phyloP scores from a whole-genome alignment of 2,797 vertebrate species.

The Ceyx erithaca region DNA sequence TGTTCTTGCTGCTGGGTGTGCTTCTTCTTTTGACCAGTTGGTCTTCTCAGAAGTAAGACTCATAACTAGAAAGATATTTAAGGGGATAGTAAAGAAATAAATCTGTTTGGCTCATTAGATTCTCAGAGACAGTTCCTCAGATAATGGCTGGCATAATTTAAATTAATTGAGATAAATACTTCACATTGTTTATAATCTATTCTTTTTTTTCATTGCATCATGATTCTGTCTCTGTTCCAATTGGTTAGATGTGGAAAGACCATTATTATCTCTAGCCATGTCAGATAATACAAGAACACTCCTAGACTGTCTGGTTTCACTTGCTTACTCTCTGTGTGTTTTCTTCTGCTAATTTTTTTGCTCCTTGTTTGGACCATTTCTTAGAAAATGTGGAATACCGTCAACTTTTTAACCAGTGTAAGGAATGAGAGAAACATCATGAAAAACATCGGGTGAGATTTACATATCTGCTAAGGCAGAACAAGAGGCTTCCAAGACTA shows the following conservation, averaged over 20 bases:
- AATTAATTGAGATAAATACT: background rate
- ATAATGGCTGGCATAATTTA: background rate
- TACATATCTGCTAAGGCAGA: background rate
- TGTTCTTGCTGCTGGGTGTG: background rate
- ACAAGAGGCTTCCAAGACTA: background rate
- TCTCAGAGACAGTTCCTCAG: background rate
- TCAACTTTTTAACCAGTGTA: background rate
- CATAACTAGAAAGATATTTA: background rate
- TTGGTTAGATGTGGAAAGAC: background rate
- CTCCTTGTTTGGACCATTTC: background rate
- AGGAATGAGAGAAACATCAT: background rate
- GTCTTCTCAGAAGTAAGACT: background rate
- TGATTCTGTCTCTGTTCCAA: background rate
- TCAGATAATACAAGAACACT: background rate
- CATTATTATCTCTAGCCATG: background rate
- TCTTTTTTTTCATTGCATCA: background rate
- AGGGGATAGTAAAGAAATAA: background rate
- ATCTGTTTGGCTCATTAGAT: background rate
- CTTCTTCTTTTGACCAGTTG: background rate
- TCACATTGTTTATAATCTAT: background rate
- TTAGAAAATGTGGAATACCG: background rate
- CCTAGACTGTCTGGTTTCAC: background rate
- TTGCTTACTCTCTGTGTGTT: background rate
- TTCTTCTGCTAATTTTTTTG: background rate
- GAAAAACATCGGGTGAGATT: background rate